Evolutionary conservation across 2,888 invertebrate genomes (phyloP), one percentile per base, ranked within the genome.

Genomic region (Patella caerulea): DNA sequence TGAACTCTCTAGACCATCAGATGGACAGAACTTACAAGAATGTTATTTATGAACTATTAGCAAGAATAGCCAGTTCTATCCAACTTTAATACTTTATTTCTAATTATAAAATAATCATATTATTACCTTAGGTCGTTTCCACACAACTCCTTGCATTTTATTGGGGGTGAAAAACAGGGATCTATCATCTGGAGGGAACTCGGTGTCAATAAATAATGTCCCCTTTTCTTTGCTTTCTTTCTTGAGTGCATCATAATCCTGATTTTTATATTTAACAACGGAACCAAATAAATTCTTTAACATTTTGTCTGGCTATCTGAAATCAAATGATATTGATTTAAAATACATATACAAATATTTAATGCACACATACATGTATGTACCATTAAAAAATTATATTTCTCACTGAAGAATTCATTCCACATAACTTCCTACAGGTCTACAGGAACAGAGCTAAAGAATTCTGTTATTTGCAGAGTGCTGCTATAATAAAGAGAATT

Each of bases 161-260:
- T 88, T 90, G 24, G 85, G 83, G 4, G 88, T 83, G 53, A 84
- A 84, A 77, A 90, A 90, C 74, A 91, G 80, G 3, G 91, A 88
- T 71, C 88, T 88, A 78, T 93, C 92, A 82, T 92, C 91, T 17
- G 93, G 92, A n/a, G 93, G 93, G 84, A 94, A 94, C 72, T 92
- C 90, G 5, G 92, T 91, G 88, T 94, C 94, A 52, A 91, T 91
- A 86, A 93, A 94, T 11, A 92, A 86, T 71, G 89, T 90, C 19
- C 92, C 92, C 19, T 90, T 89, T 65, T 88, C 87, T 78, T 90
- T 88, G 81, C 91, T 91, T 76, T 92, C 91, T 76, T 92, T 91
- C 83, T 91, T 92, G 65, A 93, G 85, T 72, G 91, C 90, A 29
- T 85, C 82, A 86, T 93, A 93, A 72, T 92, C 90, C 85, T 94